Conservation (phyloP, 2,113 vertebrate genomes). For the Chloropsis hardwickii region DNA sequence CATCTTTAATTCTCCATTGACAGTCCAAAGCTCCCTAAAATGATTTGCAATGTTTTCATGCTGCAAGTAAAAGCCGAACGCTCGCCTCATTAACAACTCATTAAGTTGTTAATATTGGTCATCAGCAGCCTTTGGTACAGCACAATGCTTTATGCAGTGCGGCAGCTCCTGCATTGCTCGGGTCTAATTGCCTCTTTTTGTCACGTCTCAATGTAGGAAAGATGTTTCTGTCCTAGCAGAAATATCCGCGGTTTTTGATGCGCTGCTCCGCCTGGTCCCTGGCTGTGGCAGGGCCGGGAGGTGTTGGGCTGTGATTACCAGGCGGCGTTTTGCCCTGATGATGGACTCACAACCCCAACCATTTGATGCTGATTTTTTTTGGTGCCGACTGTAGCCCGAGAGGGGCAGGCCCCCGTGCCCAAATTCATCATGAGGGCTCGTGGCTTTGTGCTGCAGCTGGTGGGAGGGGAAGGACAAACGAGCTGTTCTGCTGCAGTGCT, state of each 20-base stretch:
- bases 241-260: neutral
- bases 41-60: constrained; percentile 62
- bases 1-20: constrained; percentile 48
- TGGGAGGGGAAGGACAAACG: neutral
- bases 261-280: neutral
- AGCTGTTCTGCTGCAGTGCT: neutral
- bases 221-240: neutral
- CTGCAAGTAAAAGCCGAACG: constrained; percentile 60
- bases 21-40: constrained; percentile 53
- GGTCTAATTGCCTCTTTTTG: constrained; percentile 43
- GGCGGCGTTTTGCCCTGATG: neutral
- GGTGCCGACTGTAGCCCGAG: neutral
- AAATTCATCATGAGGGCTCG: neutral
- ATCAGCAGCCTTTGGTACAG: constrained; percentile 58
- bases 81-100: constrained; percentile 67
- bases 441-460: neutral
- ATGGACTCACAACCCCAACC: neutral
- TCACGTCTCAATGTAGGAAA: neutral
- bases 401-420: neutral
- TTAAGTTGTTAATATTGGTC: constrained; percentile 73
- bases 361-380: neutral
- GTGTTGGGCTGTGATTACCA: neutral
- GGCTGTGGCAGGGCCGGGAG: neutral
- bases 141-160: constrained; percentile 18
- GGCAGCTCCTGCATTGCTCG: constrained; percentile 35